phyloP scores from a whole-genome alignment of 2,113 vertebrate genomes.

The Anser cygnoides region DNA sequence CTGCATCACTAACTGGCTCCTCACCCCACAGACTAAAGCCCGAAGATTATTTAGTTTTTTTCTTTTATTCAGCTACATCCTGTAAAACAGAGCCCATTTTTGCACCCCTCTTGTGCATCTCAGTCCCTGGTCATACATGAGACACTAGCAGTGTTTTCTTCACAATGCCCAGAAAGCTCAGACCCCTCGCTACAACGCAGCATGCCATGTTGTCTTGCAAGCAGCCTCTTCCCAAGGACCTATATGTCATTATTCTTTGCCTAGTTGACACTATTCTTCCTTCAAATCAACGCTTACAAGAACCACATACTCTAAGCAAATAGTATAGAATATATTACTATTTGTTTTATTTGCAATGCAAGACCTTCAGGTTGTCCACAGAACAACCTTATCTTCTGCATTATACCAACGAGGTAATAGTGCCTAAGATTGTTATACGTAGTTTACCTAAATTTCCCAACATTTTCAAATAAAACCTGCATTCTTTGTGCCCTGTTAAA shows the following conservation, averaged over 20 bases:
- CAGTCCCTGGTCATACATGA: neutral
- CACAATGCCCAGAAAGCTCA: neutral
- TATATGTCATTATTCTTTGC: neutral
- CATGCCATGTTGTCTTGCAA: neutral
- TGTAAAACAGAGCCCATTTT: neutral
- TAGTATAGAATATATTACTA: neutral
- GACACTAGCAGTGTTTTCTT: neutral
- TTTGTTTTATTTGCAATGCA: neutral
- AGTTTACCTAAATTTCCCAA: neutral
- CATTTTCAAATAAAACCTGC: neutral
- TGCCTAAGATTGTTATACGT: accelerated
- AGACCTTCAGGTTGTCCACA: neutral
- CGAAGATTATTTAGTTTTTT: neutral
- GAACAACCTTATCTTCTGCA: neutral
- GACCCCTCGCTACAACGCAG: neutral
- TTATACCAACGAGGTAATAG: neutral
- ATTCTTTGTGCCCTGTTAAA: neutral
- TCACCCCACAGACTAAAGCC: neutral
- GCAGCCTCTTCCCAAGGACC: neutral
- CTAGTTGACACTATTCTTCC: neutral
- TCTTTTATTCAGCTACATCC: neutral
- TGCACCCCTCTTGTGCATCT: neutral
- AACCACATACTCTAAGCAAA: neutral
- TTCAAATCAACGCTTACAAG: neutral
- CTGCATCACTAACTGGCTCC: neutral